These are phyloP conservation scores for Calcarius lapponicus DNA, from an alignment of 2,797 vertebrate species.

Conservation along the genomic window DNA sequence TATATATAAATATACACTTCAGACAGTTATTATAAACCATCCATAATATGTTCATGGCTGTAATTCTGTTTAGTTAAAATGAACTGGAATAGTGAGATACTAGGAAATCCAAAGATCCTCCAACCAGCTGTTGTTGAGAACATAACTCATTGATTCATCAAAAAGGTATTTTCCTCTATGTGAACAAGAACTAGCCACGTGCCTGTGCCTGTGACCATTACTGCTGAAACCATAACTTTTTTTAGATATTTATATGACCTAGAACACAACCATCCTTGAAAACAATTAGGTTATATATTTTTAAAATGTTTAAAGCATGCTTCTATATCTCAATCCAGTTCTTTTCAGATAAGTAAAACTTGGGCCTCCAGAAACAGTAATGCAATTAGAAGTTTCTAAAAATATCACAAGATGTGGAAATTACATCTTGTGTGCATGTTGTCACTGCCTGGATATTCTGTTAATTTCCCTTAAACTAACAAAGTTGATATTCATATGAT, in stretches of 20 bases:
- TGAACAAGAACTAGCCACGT: accelerated
- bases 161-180: not conserved
- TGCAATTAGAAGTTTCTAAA: not conserved
- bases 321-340: not conserved
- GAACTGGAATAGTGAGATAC: not conserved
- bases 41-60: not conserved
- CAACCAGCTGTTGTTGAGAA: not conserved
- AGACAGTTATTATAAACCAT: not conserved
- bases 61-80: not conserved
- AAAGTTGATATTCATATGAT: not conserved
- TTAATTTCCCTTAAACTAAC: not conserved
- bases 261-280: not conserved
- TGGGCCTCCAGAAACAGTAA: not conserved
- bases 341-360: not conserved
- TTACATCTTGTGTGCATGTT: not conserved
- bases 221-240: not conserved
- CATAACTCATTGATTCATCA: not conserved
- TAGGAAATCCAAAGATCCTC: not conserved
- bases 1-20: not conserved
- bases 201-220: not conserved
- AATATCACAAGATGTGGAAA: not conserved
- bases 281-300: not conserved
- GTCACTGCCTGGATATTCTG: not conserved
- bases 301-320: not conserved
- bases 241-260: not conserved